Evolutionary conservation across 1,140 invertebrate genomes (phyloP).

Genomic region (Brachionus koreanus): DNA sequence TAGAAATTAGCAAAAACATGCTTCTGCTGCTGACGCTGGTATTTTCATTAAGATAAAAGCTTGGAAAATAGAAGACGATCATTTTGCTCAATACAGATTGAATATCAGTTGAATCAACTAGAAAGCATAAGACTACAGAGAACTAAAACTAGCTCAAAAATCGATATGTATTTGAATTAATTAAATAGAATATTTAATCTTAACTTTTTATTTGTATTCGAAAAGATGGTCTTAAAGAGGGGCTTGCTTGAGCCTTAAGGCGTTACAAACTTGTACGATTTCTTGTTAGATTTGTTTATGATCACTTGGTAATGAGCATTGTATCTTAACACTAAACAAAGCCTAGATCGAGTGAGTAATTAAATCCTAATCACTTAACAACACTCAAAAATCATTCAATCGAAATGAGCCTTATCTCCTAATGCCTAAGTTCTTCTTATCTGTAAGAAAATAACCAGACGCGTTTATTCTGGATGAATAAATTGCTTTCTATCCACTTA

Average conservation of each 20-base stretch:
- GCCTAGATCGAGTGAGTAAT: not conserved
- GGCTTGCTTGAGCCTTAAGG: not conserved
- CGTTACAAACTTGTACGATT: not conserved
- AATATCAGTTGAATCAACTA: not conserved
- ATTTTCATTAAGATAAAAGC: not conserved
- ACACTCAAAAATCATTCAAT: not conserved
- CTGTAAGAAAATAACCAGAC: not conserved
- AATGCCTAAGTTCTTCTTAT: not conserved
- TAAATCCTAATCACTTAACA: conserved; percentile 1
- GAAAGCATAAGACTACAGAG: not conserved
- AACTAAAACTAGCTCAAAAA: not conserved
- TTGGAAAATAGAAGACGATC: not conserved
- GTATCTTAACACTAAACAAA: not conserved
- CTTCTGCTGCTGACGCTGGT: not conserved
- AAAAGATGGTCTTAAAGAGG: not conserved
- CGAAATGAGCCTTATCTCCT: not conserved
- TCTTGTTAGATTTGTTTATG: conserved; percentile 2
- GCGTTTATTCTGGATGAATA: not conserved
- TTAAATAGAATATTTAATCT: not conserved
- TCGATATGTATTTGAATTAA: conserved; percentile 21
- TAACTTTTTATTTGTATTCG: not conserved
- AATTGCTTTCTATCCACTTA: not conserved
- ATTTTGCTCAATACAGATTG: not conserved
- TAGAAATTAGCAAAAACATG: not conserved
- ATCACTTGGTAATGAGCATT: not conserved